Conservation (phyloP, 2,888 invertebrate species). For the Hemithea aestivaria region DNA sequence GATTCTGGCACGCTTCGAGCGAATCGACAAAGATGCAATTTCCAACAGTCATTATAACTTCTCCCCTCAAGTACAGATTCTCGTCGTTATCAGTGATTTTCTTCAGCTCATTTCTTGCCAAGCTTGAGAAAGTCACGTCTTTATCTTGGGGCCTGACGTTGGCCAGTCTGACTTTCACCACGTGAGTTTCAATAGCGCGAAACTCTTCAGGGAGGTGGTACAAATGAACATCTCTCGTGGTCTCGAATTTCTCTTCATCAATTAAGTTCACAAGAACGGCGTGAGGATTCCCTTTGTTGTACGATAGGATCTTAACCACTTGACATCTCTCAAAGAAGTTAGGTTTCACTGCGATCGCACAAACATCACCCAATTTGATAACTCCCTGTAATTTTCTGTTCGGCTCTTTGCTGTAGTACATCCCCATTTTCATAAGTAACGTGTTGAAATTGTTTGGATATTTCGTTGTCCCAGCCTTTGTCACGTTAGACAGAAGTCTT, state of each 20-base stretch:
- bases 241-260: slow-evolving; percentile 77
- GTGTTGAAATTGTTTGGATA: slow-evolving; percentile 53
- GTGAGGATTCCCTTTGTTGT: slow-evolving; percentile 47
- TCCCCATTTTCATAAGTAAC: slow-evolving; percentile 58
- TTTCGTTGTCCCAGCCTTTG: slow-evolving; percentile 35
- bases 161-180: slow-evolving; percentile 53
- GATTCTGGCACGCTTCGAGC: slow-evolving; percentile 76
- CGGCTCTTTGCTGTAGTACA: slow-evolving; percentile 52
- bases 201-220: slow-evolving; percentile 74
- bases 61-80: slow-evolving; percentile 59
- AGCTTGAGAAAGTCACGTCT: slow-evolving; percentile 58
- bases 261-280: slow-evolving; percentile 75
- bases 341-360: slow-evolving; percentile 69
- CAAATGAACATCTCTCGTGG: slow-evolving; percentile 56
- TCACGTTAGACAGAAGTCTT: slow-evolving; percentile 51
- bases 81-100: slow-evolving; percentile 47
- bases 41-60: slow-evolving; percentile 78
- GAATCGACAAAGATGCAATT: slow-evolving; percentile 83
- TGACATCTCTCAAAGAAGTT: slow-evolving; percentile 76
- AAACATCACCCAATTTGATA: slow-evolving; percentile 77
- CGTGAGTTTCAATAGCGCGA: slow-evolving; percentile 62
- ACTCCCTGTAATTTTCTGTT: slow-evolving; percentile 56
- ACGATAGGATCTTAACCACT: slow-evolving; percentile 65
- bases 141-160: slow-evolving; percentile 60
- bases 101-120: slow-evolving; percentile 47